phyloP scores from a whole-genome alignment of 2,113 vertebrate genomes.

The Sebastes schlegelii region DNA sequence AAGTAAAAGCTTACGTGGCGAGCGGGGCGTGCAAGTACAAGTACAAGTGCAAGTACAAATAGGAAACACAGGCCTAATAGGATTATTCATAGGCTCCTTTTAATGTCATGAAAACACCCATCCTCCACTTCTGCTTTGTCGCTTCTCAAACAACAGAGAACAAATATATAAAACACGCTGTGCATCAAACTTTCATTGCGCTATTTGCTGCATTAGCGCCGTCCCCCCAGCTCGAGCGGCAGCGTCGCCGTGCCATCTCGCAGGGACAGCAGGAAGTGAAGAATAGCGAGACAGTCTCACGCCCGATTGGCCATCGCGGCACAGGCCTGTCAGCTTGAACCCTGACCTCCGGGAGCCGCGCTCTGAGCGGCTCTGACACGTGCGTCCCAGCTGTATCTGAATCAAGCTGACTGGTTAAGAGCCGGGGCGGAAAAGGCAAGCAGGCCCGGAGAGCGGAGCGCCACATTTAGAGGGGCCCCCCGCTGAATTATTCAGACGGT shows the following conservation, averaged over 20 bases:
- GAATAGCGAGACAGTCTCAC: constrained; percentile 64
- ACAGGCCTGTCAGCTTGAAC: constrained; percentile 77
- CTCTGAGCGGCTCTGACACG: constrained; percentile 77
- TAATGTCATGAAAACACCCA: constrained; percentile 68
- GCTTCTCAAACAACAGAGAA: constrained; percentile 53
- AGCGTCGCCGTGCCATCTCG: constrained; percentile 32
- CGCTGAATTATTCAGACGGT: constrained; percentile 82
- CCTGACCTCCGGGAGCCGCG: constrained; percentile 71
- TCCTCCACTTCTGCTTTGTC: constrained; percentile 42
- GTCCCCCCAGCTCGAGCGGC: constrained; percentile 21
- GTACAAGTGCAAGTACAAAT: constrained; percentile 67
- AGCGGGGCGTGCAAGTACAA: constrained; percentile 52
- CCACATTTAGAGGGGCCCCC: constrained; percentile 76
- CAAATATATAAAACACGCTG: constrained; percentile 58
- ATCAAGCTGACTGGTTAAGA: constrained; percentile 82
- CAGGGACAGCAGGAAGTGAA: constrained; percentile 71
- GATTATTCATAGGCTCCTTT: constrained; percentile 76
- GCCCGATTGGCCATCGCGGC: constrained; percentile 70
- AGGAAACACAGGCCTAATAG: constrained; percentile 51
- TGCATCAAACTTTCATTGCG: constrained; percentile 75
- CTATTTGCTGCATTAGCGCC: constrained; percentile 63
- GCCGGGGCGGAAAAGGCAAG: constrained; percentile 65
- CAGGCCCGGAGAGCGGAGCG: constrained; percentile 58
- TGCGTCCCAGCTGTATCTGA: constrained; percentile 69
- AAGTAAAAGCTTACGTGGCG: constrained; percentile 57